phyloP scores from a whole-genome alignment of 2,888 invertebrate species.

The Malachius bipustulatus region DNA sequence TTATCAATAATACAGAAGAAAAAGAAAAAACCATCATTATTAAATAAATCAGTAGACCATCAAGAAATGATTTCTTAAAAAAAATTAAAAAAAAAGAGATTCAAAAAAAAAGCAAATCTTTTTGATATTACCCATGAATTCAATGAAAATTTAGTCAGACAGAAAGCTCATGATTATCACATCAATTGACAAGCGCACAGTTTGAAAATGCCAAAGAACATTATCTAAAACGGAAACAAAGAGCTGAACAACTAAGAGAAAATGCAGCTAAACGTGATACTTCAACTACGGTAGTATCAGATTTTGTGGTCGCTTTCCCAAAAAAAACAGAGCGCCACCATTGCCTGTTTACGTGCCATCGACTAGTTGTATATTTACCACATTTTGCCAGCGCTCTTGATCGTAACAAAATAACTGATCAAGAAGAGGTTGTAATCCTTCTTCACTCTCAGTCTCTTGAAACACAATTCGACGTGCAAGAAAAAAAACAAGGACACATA shows the following conservation, averaged over 20 bases:
- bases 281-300: slow-evolving; percentile 6
- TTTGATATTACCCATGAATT: too few species aligned
- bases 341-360: background rate
- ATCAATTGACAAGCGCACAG: background rate
- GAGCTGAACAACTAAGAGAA: slow-evolving; percentile 5
- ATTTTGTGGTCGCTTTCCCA: background rate
- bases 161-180: background rate
- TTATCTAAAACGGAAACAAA: slow-evolving; percentile 1
- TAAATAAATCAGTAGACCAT: too few species aligned
- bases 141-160: background rate
- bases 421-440: background rate
- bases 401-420: slow-evolving; percentile 5
- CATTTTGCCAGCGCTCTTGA: slow-evolving; percentile 5
- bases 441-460: slow-evolving; percentile 5
- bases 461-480: slow-evolving; percentile 6
- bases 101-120: too few species aligned
- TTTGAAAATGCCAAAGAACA: slow-evolving; percentile 5
- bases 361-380: slow-evolving; percentile 6
- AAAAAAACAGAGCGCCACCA: background rate
- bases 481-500: slow-evolving; percentile 3
- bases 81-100: too few species aligned
- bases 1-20: too few species aligned
- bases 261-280: slow-evolving; percentile 4
- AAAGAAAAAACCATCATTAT: too few species aligned
- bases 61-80: too few species aligned